Percentiles rank a stretch among this genome's conserved stretches.
These are phyloP conservation scores for Macaca mulatta DNA, from an alignment of 2,113 vertebrate species.

Conservation along the genomic window DNA sequence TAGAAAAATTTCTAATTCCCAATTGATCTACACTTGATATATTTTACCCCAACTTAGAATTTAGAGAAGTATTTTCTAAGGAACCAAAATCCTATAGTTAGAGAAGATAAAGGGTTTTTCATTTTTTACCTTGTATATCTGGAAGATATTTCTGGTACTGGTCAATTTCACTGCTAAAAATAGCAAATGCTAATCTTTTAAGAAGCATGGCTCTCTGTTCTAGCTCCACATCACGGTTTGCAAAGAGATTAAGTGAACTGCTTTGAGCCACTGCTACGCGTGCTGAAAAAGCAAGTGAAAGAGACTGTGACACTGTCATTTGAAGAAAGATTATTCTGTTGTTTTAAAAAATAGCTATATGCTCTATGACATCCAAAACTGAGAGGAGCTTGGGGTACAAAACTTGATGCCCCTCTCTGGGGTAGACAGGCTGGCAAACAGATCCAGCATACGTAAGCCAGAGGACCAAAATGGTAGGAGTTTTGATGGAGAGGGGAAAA, in stretches of 20 bases:
- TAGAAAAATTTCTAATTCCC: not conserved
- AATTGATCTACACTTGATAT: not conserved
- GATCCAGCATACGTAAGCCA: not conserved
- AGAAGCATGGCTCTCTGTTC: constrained; percentile 99
- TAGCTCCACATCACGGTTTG: constrained; percentile 95
- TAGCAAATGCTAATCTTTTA: constrained; percentile 97
- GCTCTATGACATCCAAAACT: not conserved
- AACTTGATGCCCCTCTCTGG: not conserved
- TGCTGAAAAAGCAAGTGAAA: constrained; percentile 83
- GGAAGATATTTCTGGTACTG: constrained; percentile 99
- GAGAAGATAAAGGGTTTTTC: constrained; percentile 7
- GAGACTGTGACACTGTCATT: not conserved
- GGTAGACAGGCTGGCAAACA: not conserved
- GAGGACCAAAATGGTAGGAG: not conserved
- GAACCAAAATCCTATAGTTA: not conserved
- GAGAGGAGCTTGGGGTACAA: not conserved
- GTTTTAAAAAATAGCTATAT: not conserved
- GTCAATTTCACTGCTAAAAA: constrained; percentile 98
- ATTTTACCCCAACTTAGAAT: constrained; percentile 31
- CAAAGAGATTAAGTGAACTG: constrained; percentile 97
- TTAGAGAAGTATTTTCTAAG: constrained; percentile 21
- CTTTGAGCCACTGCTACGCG: constrained; percentile 98
- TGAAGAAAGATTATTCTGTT: not conserved
- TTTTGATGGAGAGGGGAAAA: not conserved
- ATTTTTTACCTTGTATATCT: constrained; percentile 91